Conservation (phyloP, 2,888 invertebrate species). For the Tenthredo notha region DNA sequence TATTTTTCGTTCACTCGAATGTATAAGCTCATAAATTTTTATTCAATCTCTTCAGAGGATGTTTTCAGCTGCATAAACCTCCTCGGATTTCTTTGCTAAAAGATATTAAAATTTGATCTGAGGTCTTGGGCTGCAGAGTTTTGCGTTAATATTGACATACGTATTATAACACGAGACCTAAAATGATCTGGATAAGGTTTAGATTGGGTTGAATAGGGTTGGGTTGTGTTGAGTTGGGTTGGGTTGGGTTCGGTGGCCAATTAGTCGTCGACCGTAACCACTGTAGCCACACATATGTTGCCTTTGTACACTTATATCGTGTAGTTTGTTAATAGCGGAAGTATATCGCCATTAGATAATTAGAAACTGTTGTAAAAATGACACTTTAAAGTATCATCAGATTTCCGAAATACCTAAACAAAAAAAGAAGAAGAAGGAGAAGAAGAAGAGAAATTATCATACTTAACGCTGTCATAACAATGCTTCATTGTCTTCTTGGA, state of each 20-base stretch:
- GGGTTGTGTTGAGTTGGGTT: slow-evolving; percentile 7
- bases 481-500: background rate
- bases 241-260: slow-evolving; percentile 27
- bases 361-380: background rate
- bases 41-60: background rate
- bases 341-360: background rate
- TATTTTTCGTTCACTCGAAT: background rate
- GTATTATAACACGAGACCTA: background rate
- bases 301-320: background rate
- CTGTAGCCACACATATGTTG: background rate
- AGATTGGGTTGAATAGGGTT: background rate
- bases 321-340: slow-evolving; percentile 1
- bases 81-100: slow-evolving; percentile 10
- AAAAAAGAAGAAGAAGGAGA: background rate
- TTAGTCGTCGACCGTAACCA: slow-evolving; percentile 41
- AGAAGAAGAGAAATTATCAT: background rate
- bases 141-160: background rate
- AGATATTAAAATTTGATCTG: slow-evolving; percentile 4
- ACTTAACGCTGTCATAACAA: background rate
- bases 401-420: background rate
- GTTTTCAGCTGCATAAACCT: background rate
- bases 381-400: background rate
- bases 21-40: background rate
- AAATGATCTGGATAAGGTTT: slow-evolving; percentile 8
- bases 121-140: background rate